These are phyloP conservation scores for Heteromormyrus szaboi DNA, from an alignment of 2,797 vertebrate genomes.

Conservation along the genomic window DNA sequence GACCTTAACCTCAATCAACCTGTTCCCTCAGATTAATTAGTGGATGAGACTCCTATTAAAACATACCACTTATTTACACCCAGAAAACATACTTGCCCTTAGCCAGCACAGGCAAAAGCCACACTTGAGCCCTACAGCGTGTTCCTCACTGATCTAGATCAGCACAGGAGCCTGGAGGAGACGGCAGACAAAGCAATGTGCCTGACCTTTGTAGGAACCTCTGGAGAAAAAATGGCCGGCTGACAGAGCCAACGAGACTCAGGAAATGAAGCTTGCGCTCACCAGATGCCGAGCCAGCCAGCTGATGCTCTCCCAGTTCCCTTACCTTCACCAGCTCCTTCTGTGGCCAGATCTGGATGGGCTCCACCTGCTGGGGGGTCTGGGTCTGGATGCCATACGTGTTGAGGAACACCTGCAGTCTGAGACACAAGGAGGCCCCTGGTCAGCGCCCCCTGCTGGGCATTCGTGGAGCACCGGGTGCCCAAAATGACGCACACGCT, in stretches of 20 bases:
- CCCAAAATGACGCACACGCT: neutral
- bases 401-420: conserved; percentile 95
- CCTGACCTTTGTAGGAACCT: neutral
- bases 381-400: conserved; percentile 96
- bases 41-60: neutral
- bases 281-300: neutral
- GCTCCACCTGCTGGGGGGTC: conserved; percentile 94
- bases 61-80: neutral
- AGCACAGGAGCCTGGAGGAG: neutral
- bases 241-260: conserved; percentile 20
- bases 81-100: neutral
- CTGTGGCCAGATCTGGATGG: conserved; percentile 98
- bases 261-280: neutral
- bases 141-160: neutral
- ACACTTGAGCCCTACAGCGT: neutral
- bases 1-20: neutral
- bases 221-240: neutral
- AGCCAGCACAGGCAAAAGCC: neutral
- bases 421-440: conserved; percentile 36
- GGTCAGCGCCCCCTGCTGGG: conserved; percentile 9
- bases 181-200: neutral
- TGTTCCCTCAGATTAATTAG: neutral
- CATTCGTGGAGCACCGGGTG: neutral
- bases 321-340: conserved; percentile 94
- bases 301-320: neutral